Conservation (phyloP, 2,888 invertebrate species). For the Sicus ferrugineus region DNA sequence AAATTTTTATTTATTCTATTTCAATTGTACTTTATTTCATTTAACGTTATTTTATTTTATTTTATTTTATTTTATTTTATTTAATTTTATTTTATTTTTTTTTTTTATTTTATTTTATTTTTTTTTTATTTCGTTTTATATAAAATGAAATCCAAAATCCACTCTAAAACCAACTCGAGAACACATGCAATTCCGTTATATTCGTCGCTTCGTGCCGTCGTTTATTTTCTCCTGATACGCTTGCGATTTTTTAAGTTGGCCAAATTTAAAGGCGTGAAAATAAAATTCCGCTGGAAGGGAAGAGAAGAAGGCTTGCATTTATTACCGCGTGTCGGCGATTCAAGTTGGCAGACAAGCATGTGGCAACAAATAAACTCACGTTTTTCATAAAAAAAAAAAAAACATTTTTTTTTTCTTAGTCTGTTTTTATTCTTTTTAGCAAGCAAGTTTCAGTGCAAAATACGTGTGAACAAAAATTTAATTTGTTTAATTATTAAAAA, state of each 20-base stretch:
- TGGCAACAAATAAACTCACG: slow-evolving; percentile 28
- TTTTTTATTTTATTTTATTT: background rate
- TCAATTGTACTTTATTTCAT: background rate
- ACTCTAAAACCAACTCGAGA: too few species aligned
- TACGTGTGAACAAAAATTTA: slow-evolving; percentile 31
- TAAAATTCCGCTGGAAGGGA: slow-evolving; percentile 3
- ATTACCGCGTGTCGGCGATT: background rate
- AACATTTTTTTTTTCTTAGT: background rate
- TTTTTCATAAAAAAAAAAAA: slow-evolving; percentile 3
- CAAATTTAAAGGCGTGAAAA: slow-evolving; percentile 24
- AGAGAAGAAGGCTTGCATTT: background rate
- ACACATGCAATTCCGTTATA: too few species aligned
- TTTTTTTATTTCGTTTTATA: slow-evolving; percentile 16
- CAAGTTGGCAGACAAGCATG: background rate
- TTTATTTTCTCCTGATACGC: background rate
- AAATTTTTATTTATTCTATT: background rate
- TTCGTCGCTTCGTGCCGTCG: background rate
- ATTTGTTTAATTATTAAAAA: slow-evolving; percentile 36
- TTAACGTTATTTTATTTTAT: slow-evolving; percentile 14
- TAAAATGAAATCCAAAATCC: too few species aligned
- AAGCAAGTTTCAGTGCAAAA: background rate
- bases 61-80: background rate
- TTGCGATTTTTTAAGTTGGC: slow-evolving; percentile 12
- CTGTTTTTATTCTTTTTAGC: background rate
- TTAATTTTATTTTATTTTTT: background rate